Conservation (phyloP, 2,113 vertebrate species). For the Ibidorhyncha struthersii region DNA sequence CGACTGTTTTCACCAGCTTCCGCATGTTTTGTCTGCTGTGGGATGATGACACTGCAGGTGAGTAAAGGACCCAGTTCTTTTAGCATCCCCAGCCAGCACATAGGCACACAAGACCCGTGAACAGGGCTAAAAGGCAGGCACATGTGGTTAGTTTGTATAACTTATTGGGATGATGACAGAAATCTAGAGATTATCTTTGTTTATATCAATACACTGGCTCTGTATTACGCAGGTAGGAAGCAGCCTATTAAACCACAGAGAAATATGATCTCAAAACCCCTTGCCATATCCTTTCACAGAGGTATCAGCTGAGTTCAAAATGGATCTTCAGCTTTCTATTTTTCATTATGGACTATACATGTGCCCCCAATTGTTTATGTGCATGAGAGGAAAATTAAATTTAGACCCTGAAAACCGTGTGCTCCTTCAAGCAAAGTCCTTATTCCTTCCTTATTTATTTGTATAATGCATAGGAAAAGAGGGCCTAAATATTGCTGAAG, state of each 20-base stretch:
- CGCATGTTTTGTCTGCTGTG: not conserved
- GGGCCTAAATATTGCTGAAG: not conserved
- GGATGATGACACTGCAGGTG: not conserved
- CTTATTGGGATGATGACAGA: not conserved
- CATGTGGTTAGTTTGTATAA: not conserved
- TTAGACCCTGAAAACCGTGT: not conserved
- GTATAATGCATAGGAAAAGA: not conserved
- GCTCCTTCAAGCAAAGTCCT: not conserved
- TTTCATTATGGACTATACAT: not conserved
- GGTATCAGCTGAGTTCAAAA: not conserved
- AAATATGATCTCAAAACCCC: not conserved
- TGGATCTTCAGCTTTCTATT: not conserved
- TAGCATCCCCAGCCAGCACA: not conserved
- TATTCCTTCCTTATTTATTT: not conserved
- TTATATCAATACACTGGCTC: not conserved
- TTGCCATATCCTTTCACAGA: not conserved
- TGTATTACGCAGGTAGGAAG: not conserved
- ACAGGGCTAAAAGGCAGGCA: not conserved
- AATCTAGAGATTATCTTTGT: not conserved
- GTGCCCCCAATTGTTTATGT: rapidly evolving
- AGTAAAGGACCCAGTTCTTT: not conserved
- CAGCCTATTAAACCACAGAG: not conserved
- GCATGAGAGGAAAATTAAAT: not conserved
- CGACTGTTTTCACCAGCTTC: not conserved
- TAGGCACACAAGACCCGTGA: not conserved